A percentile compares a stretch with the other conserved stretches of the same genome.
Evolutionary conservation across 2,113 vertebrate genomes (phyloP).

Genomic region (Archocentrus centrarchus): DNA sequence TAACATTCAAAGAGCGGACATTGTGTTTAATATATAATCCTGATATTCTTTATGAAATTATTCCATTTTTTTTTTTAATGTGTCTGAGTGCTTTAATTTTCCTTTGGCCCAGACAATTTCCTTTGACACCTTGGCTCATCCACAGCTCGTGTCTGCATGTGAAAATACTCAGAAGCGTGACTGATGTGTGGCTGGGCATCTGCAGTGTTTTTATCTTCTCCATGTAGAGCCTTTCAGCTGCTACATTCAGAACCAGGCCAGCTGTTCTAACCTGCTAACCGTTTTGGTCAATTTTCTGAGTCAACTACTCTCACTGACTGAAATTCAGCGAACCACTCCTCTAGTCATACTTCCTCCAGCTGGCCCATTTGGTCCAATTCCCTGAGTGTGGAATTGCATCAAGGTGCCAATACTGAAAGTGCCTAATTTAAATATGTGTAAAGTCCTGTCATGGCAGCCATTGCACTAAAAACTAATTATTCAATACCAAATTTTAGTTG

Average conservation of each 20-base stretch:
- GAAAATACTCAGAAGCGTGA: slow-evolving; percentile 37
- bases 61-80: background rate
- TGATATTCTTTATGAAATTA: slow-evolving; percentile 21
- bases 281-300: slow-evolving; percentile 47
- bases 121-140: slow-evolving; percentile 38
- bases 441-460: background rate
- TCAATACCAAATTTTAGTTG: background rate
- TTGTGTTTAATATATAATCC: slow-evolving; percentile 33
- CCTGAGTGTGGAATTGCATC: slow-evolving; percentile 32
- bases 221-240: slow-evolving; percentile 44
- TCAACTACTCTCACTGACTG: slow-evolving; percentile 49
- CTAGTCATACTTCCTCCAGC: slow-evolving; percentile 49
- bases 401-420: background rate
- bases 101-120: slow-evolving; percentile 40
- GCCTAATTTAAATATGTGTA: background rate
- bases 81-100: slow-evolving; percentile 43
- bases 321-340: slow-evolving; percentile 47
- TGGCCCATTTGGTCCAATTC: slow-evolving; percentile 41
- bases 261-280: slow-evolving; percentile 49
- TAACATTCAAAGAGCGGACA: slow-evolving; percentile 27
- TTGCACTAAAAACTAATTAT: slow-evolving; percentile 6
- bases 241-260: slow-evolving; percentile 25
- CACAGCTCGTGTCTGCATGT: slow-evolving; percentile 19
- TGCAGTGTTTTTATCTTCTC: slow-evolving; percentile 14
- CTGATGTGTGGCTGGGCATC: slow-evolving; percentile 39